Conservation (phyloP, 92 coral and sea anemone genomes). For the Zoanthus gigantus region DNA sequence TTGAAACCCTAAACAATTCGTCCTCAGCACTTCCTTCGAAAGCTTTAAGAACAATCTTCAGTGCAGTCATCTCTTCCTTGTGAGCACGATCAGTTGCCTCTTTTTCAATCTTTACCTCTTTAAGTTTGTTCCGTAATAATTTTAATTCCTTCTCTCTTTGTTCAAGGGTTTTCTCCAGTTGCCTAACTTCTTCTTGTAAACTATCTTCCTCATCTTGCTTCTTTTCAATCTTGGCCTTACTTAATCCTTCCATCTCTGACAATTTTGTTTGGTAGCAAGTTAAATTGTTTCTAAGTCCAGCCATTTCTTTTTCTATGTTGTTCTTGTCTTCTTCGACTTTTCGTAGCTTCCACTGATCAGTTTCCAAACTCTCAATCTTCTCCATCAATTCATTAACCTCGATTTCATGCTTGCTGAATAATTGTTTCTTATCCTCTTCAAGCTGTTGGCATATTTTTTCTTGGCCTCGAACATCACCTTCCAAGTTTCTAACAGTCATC, state of each 20-base stretch:
- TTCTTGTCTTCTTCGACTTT: slow-evolving; percentile 46
- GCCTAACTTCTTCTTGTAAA: slow-evolving; percentile 52
- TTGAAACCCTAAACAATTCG: slow-evolving; percentile 58
- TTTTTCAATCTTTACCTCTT: slow-evolving; percentile 67
- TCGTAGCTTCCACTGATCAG: slow-evolving; percentile 38
- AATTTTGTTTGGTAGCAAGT: slow-evolving; percentile 60
- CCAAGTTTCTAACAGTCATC: slow-evolving; percentile 61
- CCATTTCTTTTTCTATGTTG: slow-evolving; percentile 50
- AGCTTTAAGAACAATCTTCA: slow-evolving; percentile 33
- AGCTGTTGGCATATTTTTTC: slow-evolving; percentile 66
- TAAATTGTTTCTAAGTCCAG: slow-evolving; percentile 58
- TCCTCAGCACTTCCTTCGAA: slow-evolving; percentile 47
- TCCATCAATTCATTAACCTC: slow-evolving; percentile 49
- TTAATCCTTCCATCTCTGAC: slow-evolving; percentile 69
- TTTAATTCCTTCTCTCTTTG: slow-evolving; percentile 57
- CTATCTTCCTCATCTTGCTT: slow-evolving; percentile 57
- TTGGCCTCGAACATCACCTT: slow-evolving; percentile 62
- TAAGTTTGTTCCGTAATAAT: slow-evolving; percentile 55
- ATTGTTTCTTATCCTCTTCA: slow-evolving; percentile 68
- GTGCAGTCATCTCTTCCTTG: slow-evolving; percentile 28
- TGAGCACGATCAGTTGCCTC: slow-evolving; percentile 26
- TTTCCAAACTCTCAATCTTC: slow-evolving; percentile 46
- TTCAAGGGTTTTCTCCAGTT: slow-evolving; percentile 64
- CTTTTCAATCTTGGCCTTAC: slow-evolving; percentile 55
- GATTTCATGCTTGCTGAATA: slow-evolving; percentile 56